Percentiles rank a stretch among this genome's conserved stretches.
Evolutionary conservation across 2,797 vertebrate species (phyloP).

Genomic region (Schizopygopsis malacanthus): DNA sequence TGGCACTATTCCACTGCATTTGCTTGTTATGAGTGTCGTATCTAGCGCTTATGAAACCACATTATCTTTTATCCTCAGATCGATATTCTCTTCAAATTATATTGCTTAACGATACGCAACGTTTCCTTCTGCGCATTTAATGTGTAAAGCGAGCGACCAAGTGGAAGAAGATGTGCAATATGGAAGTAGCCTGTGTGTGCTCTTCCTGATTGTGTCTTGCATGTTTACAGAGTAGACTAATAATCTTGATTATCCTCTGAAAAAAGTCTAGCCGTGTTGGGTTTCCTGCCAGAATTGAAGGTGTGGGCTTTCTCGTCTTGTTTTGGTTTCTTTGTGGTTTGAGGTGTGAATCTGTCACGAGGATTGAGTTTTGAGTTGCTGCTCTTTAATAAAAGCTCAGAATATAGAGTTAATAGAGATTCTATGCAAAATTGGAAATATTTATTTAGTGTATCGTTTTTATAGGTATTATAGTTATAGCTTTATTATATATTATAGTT

Average conservation of each 20-base stretch:
- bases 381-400: background rate
- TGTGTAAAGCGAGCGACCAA: background rate
- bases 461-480: background rate
- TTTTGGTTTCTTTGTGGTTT: conserved; percentile 23
- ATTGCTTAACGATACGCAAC: background rate
- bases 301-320: conserved; percentile 6
- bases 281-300: conserved; percentile 49
- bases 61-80: conserved; percentile 22
- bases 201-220: conserved; percentile 7
- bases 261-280: conserved; percentile 34
- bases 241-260: conserved; percentile 37
- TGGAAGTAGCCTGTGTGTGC: conserved; percentile 39
- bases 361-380: conserved; percentile 35
- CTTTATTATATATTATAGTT: background rate
- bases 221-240: conserved; percentile 27
- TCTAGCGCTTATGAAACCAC: conserved; percentile 6
- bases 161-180: conserved; percentile 28
- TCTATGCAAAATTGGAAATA: background rate
- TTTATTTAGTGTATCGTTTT: background rate
- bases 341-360: conserved; percentile 29
- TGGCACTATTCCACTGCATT: conserved; percentile 4
- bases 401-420: background rate
- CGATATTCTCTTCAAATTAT: conserved; percentile 23
- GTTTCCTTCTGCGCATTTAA: conserved; percentile 37
- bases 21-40: background rate